A percentile compares a stretch with the other conserved stretches of the same genome.
phyloP scores from a whole-genome alignment of 2,113 vertebrate species.

The Psettodes erumei region DNA sequence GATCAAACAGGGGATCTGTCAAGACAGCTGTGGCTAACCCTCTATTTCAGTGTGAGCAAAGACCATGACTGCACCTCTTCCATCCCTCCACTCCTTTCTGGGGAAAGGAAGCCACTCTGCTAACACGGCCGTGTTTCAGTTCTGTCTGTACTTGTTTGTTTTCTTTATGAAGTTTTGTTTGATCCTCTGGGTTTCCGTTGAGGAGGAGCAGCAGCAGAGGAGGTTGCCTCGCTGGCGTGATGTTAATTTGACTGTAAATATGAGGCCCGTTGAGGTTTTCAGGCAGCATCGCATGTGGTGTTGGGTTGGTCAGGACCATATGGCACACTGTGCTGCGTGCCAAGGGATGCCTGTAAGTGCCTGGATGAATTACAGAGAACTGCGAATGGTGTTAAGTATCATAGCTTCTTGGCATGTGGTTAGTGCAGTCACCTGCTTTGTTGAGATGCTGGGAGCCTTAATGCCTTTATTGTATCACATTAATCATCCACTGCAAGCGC shows the following conservation, averaged over 20 bases:
- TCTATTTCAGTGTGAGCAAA: conserved; percentile 24
- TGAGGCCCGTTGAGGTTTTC: conserved; percentile 24
- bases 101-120: conserved; percentile 27
- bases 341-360: conserved; percentile 43
- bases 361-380: conserved; percentile 52
- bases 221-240: conserved; percentile 23
- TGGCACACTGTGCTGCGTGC: conserved; percentile 27
- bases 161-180: conserved; percentile 58
- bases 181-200: conserved; percentile 48
- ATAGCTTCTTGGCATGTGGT: conserved; percentile 31
- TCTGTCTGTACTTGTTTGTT: conserved; percentile 50
- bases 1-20: conserved; percentile 68
- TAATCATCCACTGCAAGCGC: conserved; percentile 43
- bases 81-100: conserved; percentile 1
- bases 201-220: conserved; percentile 19
- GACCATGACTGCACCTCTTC: conserved; percentile 17
- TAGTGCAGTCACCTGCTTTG: conserved; percentile 38
- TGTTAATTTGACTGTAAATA: conserved; percentile 51
- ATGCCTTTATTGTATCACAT: conserved; percentile 40
- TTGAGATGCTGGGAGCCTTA: conserved; percentile 16
- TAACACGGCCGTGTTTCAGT: conserved; percentile 33
- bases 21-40: conserved; percentile 31
- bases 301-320: conserved; percentile 49
- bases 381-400: conserved; percentile 17
- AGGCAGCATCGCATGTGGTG: conserved; percentile 36